Evolutionary conservation across 2,888 invertebrate species (phyloP), one percentile per base, ranked within the genome.

Genomic region (Stegana nigrithorax): DNA sequence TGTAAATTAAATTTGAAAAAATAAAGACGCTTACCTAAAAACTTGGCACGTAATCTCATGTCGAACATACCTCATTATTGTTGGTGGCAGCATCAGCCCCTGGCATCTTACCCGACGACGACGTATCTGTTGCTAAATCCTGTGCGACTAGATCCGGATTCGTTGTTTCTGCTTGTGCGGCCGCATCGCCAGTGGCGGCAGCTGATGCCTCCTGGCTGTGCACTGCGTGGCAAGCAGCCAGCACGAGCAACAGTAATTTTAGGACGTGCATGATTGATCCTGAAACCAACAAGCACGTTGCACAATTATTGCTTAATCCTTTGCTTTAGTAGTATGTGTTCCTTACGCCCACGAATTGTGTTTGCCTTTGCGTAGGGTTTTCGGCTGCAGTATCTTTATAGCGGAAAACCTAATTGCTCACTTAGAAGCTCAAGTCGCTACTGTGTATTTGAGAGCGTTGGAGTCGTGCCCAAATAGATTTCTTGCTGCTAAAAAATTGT

Each of bases 401-500:
- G n/a, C n/a, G n/a, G n/a, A n/a, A n/a, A n/a, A n/a, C n/a, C n/a
- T n/a, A n/a, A n/a, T n/a, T n/a, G 36, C 25, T 23, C 53, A 27
- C 42, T 60, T 29, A 8, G 47, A 64, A 70, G 68, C 70, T 71
- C 66, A 59, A 64, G 62, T 55, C 62, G 64, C 65, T 65, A 81
- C 78, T 81, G 79, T 78, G 71, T 72, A 42, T 60, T 36, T 59
- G 58, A 63, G 65, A 27, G 36, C 29, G 50, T 27, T 21, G 58
- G 62, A 66, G 67, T 62, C 71, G 63, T 65, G 64, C 63, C 78
- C 73, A 81, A 81, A 81, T 81, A 81, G 75, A 75, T 72, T 73
- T 79, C 70, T 73, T 71, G 62, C 55, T 60, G 62, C 44, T 62
- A 59, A 29, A 65, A 68, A 65, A 64, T 57, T 67, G 66, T 27